Evolutionary conservation across 2,888 invertebrate species (phyloP).

Genomic region (Branchipolynoe longqiensis): DNA sequence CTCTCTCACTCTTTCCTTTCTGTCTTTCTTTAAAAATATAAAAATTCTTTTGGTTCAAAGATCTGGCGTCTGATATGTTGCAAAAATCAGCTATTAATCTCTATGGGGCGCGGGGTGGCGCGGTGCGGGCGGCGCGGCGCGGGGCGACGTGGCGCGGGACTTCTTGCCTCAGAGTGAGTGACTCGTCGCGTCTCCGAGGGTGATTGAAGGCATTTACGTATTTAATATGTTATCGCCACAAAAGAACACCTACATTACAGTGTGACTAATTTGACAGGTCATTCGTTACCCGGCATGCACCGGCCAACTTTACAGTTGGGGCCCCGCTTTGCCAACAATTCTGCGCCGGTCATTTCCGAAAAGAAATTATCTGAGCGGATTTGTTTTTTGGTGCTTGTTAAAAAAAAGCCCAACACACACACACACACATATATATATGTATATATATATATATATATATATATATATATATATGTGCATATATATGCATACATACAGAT

Average conservation of each 20-base stretch:
- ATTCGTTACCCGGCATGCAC: background rate
- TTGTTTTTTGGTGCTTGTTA: no score
- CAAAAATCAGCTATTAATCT: constrained; percentile 33
- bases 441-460: no score
- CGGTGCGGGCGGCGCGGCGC: no score
- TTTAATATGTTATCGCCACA: constrained; percentile 10
- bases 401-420: background rate
- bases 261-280: constrained; percentile 1
- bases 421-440: background rate
- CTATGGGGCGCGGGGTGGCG: constrained; percentile 4
- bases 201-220: constrained; percentile 48
- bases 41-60: constrained; percentile 23
- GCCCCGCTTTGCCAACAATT: no score
- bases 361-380: no score
- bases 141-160: background rate
- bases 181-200: constrained; percentile 8
- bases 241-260: background rate
- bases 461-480: no score
- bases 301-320: background rate
- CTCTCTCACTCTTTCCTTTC: background rate
- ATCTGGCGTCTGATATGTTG: constrained; percentile 1
- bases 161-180: constrained; percentile 23
- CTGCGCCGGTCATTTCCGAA: no score
- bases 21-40: background rate
- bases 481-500: no score